Conservation (phyloP, 23 tunicate genomes). For the Trididemnum miniatum region DNA sequence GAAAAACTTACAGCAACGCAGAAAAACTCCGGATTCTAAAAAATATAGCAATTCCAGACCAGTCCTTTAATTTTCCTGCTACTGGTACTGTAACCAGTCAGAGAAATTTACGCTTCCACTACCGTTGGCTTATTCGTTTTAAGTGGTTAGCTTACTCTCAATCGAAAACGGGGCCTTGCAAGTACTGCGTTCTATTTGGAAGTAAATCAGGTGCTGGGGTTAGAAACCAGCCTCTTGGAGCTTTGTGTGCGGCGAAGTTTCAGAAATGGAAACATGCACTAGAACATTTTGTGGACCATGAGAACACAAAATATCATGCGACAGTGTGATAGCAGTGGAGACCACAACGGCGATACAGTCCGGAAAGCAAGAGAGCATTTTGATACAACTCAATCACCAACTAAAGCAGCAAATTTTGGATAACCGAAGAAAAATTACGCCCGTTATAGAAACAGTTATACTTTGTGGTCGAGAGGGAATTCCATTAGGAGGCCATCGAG, state of each 20-base stretch:
- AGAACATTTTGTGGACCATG: neutral
- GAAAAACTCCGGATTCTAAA: neutral
- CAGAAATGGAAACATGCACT: neutral
- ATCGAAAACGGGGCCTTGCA: neutral
- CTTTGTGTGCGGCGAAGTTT: neutral
- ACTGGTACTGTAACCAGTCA: neutral
- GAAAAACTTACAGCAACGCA: neutral
- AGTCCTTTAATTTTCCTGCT: neutral
- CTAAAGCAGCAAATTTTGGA: neutral
- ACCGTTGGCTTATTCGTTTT: neutral
- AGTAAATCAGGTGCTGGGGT: neutral
- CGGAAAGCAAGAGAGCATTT: neutral
- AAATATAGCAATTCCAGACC: neutral
- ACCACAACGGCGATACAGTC: neutral
- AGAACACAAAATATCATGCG: neutral
- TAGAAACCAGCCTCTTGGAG: neutral
- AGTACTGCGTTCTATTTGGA: neutral
- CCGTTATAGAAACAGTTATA: neutral
- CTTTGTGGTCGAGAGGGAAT: constrained; percentile 11
- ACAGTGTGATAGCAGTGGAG: neutral
- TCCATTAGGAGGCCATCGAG: constrained; percentile 7
- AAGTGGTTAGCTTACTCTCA: neutral
- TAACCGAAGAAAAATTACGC: constrained; percentile 16
- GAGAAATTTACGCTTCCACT: neutral
- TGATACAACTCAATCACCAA: constrained; percentile 13